phyloP scores from a whole-genome alignment of 2,888 invertebrate genomes.

The Papilio protenor region DNA sequence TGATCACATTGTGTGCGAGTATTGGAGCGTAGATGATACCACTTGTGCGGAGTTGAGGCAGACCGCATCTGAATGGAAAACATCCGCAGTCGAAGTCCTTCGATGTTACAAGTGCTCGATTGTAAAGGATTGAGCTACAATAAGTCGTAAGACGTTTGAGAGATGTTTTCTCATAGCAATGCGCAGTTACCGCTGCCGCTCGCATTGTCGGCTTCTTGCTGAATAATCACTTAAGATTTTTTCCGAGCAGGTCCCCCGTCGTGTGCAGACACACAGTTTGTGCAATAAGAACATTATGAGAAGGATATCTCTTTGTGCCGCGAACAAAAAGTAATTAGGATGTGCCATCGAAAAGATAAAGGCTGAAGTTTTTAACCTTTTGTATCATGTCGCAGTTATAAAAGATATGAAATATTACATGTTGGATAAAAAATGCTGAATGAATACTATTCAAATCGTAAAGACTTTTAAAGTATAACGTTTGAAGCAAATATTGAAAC shows the following conservation, averaged over 20 bases:
- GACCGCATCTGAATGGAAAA: not conserved
- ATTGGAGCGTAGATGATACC: not conserved
- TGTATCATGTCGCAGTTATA: constrained; percentile 4
- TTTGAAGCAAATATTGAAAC: not conserved
- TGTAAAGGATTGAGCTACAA: constrained; percentile 70
- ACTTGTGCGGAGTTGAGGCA: not conserved
- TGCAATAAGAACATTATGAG: constrained; percentile 21
- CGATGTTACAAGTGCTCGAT: constrained; percentile 43
- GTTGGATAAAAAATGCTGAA: not conserved
- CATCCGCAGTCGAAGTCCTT: constrained; percentile 19
- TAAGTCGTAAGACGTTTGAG: constrained; percentile 45
- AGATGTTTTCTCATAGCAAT: constrained; percentile 51
- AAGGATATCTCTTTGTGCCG: not conserved
- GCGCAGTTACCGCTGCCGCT: constrained; percentile 42
- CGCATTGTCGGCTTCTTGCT: constrained; percentile 47
- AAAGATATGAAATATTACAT: constrained; percentile 8
- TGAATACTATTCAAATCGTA: not conserved
- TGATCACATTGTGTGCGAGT: not conserved
- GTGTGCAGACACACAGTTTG: not conserved
- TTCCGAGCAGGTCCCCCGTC: not conserved
- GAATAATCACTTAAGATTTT: constrained; percentile 45
- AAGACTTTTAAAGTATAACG: not conserved
- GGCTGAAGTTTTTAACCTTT: not conserved
- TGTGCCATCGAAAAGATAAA: constrained; percentile 5
- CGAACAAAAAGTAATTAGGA: constrained; percentile 17